Evolutionary conservation across 2,888 invertebrate species (phyloP).

Genomic region (Eulithis testata): DNA sequence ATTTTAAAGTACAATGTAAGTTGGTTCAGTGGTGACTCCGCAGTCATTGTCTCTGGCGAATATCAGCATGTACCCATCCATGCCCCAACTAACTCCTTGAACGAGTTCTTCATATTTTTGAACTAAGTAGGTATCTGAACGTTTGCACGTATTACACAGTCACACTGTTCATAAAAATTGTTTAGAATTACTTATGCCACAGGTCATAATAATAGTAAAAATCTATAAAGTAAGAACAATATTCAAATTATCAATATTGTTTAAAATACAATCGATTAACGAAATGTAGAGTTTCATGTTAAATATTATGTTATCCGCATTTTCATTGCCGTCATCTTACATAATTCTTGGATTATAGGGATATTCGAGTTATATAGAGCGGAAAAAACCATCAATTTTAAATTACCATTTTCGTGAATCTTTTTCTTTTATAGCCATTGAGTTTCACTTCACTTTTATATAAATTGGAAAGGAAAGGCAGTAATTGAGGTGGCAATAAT

Average conservation of each 20-base stretch:
- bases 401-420: slow-evolving; percentile 8
- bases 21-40: slow-evolving; percentile 93
- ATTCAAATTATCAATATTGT: too few relatives aligned
- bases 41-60: slow-evolving; percentile 94
- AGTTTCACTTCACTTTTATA: slow-evolving; percentile 21
- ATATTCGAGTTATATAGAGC: slow-evolving; percentile 10
- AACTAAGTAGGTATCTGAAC: too few relatives aligned
- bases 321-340: background rate
- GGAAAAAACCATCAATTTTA: slow-evolving; percentile 15
- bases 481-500: slow-evolving; percentile 39
- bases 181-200: too few relatives aligned
- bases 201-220: too few relatives aligned
- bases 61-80: slow-evolving; percentile 96
- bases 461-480: slow-evolving; percentile 36
- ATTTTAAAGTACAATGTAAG: slow-evolving; percentile 76
- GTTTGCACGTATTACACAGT: too few relatives aligned
- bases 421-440: slow-evolving; percentile 15
- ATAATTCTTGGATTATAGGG: background rate
- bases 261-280: too few relatives aligned
- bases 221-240: too few relatives aligned
- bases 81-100: slow-evolving; percentile 98
- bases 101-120: slow-evolving; percentile 97
- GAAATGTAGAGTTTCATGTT: too few relatives aligned
- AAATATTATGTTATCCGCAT: too few relatives aligned
- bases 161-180: too few relatives aligned